phyloP scores from a whole-genome alignment of 2,797 vertebrate genomes.

The Sebastolobus altivelis region DNA sequence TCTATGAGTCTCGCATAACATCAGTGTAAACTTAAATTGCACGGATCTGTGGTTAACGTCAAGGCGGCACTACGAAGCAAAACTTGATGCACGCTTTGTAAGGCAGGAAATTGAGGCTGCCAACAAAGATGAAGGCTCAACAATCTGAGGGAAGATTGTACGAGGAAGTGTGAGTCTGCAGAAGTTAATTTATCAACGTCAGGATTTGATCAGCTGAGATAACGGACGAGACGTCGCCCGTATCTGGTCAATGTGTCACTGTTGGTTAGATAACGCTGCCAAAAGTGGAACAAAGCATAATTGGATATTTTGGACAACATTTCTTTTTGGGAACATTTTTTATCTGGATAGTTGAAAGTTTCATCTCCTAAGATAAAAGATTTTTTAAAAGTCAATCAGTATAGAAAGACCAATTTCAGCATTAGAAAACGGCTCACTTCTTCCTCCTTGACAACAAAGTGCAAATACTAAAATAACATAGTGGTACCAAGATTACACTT shows the following conservation, averaged over 20 bases:
- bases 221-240: background rate
- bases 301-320: slow-evolving; percentile 6
- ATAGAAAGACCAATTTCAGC: background rate
- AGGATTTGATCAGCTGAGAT: slow-evolving; percentile 24
- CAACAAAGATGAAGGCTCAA: slow-evolving; percentile 27
- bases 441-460: background rate
- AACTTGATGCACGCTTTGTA: slow-evolving; percentile 8
- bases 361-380: background rate
- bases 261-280: background rate
- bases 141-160: background rate
- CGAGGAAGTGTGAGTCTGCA: slow-evolving; percentile 21
- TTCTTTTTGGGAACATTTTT: background rate
- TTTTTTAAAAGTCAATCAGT: background rate
- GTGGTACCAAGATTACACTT: background rate
- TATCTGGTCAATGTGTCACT: slow-evolving; percentile 12
- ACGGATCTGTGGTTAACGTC: background rate
- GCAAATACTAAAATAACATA: background rate
- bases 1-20: background rate
- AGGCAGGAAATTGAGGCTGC: slow-evolving; percentile 36
- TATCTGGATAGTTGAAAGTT: background rate
- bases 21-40: background rate
- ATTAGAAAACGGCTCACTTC: background rate
- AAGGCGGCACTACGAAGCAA: background rate
- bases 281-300: background rate
- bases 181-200: slow-evolving; percentile 36